These are phyloP conservation scores for Echinarachnius parma DNA, from an alignment of 53 echinoderm and acorn worm genomes.

Conservation along the genomic window DNA sequence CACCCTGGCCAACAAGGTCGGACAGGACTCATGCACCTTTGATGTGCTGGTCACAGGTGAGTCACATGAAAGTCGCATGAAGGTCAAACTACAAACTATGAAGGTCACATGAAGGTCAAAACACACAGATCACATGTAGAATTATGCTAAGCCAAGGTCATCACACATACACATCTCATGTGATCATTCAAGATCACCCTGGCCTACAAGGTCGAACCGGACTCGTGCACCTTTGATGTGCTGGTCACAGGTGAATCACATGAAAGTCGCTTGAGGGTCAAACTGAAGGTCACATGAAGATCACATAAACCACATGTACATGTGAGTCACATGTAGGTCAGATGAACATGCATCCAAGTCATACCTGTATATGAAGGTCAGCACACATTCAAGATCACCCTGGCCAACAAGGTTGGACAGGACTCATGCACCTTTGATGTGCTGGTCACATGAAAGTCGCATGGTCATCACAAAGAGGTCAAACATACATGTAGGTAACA, in stretches of 20 bases:
- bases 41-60: slow-evolving; percentile 84
- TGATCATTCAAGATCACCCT: too few relatives aligned
- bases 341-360: slow-evolving; percentile 53
- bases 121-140: too few relatives aligned
- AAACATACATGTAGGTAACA: too few relatives aligned
- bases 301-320: too few relatives aligned
- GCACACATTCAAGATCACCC: slow-evolving; percentile 65
- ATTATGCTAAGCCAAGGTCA: too few relatives aligned
- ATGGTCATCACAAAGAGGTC: too few relatives aligned
- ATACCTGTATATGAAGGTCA: slow-evolving; percentile 60
- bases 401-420: slow-evolving; percentile 65
- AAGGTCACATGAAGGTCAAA: neutral
- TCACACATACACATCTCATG: too few relatives aligned
- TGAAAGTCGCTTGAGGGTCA: too few relatives aligned
- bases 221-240: too few relatives aligned
- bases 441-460: slow-evolving; percentile 65
- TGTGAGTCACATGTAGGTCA: slow-evolving; percentile 61
- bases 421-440: slow-evolving; percentile 70
- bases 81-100: neutral
- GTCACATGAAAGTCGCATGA: neutral
- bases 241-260: too few relatives aligned
- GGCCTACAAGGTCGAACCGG: too few relatives aligned
- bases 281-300: too few relatives aligned
- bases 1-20: slow-evolving; percentile 70
- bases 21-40: slow-evolving; percentile 74